These are phyloP conservation scores for Malaclemys terrapin DNA, from an alignment of 2,113 vertebrate species.

Conservation along the genomic window DNA sequence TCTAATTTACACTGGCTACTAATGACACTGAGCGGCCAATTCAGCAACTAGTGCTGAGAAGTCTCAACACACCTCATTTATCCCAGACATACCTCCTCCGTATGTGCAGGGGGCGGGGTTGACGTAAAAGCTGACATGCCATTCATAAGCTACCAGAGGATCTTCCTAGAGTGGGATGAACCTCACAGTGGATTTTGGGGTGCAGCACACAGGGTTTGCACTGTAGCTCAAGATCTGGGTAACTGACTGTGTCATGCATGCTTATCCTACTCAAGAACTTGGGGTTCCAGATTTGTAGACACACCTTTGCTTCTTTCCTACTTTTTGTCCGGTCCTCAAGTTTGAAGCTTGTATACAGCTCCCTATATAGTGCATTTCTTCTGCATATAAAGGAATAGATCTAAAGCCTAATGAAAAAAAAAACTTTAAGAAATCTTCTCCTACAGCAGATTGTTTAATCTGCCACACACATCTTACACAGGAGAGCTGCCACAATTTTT, in stretches of 20 bases:
- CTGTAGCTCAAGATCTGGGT: neutral
- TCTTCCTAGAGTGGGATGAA: neutral
- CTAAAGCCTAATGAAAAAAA: neutral
- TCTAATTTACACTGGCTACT: neutral
- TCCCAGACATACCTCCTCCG: neutral
- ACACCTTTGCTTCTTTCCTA: fast-evolving
- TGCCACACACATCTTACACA: neutral
- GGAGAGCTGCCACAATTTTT: conserved; percentile 4
- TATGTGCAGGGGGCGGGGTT: fast-evolving
- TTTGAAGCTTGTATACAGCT: neutral
- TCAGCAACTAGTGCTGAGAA: neutral
- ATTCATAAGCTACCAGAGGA: neutral
- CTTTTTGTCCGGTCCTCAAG: neutral
- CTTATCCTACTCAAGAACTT: neutral
- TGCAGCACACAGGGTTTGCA: neutral
- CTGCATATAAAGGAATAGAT: neutral
- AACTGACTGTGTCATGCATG: fast-evolving
- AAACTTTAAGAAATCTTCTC: neutral
- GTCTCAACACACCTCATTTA: neutral
- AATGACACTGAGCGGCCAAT: neutral
- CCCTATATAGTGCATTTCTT: neutral
- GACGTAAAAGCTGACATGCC: neutral
- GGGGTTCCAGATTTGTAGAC: neutral
- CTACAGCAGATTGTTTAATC: conserved; percentile 6
- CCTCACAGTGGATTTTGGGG: neutral